Evolutionary conservation across 2,797 vertebrate species (phyloP).

Genomic region (Meriones psammophilus): DNA sequence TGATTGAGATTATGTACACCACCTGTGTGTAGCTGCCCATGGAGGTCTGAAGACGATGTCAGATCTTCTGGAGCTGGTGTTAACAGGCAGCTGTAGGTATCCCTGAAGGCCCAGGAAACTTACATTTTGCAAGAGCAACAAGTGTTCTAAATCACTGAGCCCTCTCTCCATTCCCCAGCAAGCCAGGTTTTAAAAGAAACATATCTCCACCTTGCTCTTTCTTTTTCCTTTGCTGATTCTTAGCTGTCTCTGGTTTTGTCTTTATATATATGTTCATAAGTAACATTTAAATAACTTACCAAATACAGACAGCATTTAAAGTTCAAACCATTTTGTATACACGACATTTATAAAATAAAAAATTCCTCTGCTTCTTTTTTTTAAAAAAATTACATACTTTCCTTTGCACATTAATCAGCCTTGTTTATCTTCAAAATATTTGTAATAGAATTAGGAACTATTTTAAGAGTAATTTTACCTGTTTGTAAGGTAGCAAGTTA

Average conservation of each 20-base stretch:
- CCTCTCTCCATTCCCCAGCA: neutral
- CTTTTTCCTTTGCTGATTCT: neutral
- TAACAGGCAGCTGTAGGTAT: neutral
- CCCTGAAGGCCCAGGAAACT: neutral
- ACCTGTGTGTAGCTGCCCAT: neutral
- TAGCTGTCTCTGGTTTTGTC: constrained; percentile 20
- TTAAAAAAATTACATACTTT: neutral
- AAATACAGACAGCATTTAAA: constrained; percentile 8
- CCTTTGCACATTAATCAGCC: constrained; percentile 28
- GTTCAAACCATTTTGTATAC: neutral
- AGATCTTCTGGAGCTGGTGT: neutral
- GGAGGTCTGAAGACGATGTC: neutral
- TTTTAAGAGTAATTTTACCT: neutral
- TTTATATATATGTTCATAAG: neutral
- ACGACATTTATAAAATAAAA: constrained; percentile 21
- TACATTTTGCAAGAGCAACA: neutral
- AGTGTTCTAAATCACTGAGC: neutral
- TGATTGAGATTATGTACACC: neutral
- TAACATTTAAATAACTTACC: neutral
- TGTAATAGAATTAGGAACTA: neutral
- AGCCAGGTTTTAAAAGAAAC: neutral
- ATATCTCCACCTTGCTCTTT: neutral
- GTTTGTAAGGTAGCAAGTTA: neutral
- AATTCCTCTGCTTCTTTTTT: neutral
- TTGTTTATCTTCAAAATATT: constrained; percentile 34